Conservation (phyloP, 2,797 vertebrate species). For the Dicrostonyx torquatus region DNA sequence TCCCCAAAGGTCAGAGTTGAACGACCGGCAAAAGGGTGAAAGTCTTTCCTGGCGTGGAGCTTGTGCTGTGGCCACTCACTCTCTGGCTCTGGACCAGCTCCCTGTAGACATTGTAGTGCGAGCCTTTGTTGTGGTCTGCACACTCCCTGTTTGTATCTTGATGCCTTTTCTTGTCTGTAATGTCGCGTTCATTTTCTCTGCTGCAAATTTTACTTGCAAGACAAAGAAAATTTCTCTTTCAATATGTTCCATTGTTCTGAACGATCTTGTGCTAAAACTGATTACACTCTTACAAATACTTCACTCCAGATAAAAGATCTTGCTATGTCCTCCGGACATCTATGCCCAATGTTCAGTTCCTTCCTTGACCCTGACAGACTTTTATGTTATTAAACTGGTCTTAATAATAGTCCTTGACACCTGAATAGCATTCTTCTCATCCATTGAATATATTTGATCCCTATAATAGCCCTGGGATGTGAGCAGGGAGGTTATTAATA, state of each 20-base stretch:
- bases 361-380: neutral
- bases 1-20: neutral
- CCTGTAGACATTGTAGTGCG: neutral
- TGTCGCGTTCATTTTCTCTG: neutral
- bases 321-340: neutral
- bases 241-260: neutral
- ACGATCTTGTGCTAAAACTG: neutral
- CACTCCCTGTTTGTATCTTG: neutral
- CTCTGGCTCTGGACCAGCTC: neutral
- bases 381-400: neutral
- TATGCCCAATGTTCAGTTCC: neutral
- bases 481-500: neutral
- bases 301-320: neutral
- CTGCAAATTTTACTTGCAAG: constrained; percentile 3
- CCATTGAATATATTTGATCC: constrained; percentile 29
- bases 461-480: neutral
- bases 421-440: constrained; percentile 5
- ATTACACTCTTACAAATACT: neutral
- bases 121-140: neutral
- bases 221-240: constrained; percentile 2
- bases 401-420: constrained; percentile 39
- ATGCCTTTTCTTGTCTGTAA: neutral
- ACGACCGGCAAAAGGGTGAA: neutral
- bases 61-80: rapidly evolving
- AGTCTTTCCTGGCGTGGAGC: neutral